A percentile compares a stretch with the other conserved stretches of the same genome.
Evolutionary conservation across 1,140 invertebrate species (phyloP).

Genomic region (Papilio polytes): DNA sequence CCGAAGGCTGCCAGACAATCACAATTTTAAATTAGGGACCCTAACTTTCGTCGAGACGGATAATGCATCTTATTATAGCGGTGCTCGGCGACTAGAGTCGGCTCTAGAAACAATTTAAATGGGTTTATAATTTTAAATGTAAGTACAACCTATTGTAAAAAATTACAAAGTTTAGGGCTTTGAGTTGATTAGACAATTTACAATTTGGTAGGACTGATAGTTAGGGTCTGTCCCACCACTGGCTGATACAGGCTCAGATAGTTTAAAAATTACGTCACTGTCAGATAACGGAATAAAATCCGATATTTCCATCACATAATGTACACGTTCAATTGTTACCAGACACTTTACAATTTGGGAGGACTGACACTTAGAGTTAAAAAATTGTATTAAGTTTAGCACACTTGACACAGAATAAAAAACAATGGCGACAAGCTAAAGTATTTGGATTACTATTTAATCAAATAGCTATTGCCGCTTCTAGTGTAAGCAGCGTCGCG

Average conservation of each 20-base stretch:
- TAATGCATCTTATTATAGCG: slow-evolving; percentile 58
- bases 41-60: slow-evolving; percentile 59
- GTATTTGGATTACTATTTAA: background rate
- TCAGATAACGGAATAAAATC: no score
- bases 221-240: no score
- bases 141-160: background rate
- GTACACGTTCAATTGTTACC: no score
- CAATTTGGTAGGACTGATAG: no score
- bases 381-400: background rate
- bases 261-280: no score
- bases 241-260: no score
- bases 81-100: slow-evolving; percentile 48
- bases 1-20: slow-evolving; percentile 76
- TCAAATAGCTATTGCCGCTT: slow-evolving; percentile 35
- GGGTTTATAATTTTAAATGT: background rate
- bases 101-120: slow-evolving; percentile 41
- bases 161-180: background rate
- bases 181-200: no score
- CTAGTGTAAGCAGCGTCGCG: background rate
- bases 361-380: background rate
- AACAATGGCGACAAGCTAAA: no score
- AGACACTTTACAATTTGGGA: no score
- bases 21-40: slow-evolving; percentile 79
- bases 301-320: no score
- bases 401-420: background rate